Conservation (phyloP, 2,113 vertebrate genomes). For the Mellivora capensis region DNA sequence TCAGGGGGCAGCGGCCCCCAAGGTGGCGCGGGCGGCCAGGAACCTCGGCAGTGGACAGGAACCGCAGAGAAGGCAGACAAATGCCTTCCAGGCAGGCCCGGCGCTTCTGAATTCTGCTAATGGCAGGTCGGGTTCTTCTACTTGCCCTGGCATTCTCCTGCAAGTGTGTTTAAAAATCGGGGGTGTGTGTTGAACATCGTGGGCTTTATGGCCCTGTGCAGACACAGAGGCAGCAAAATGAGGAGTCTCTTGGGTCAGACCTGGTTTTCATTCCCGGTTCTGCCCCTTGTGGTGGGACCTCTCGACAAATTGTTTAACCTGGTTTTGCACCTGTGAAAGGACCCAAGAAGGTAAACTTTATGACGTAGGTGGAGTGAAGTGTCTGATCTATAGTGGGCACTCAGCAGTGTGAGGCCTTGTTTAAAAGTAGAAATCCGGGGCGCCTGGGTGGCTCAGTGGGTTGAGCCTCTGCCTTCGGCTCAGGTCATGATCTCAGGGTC, state of each 20-base stretch:
- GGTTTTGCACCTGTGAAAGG: not conserved
- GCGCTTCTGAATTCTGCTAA: constrained; percentile 64
- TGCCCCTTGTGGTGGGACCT: not conserved
- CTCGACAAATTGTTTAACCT: not conserved
- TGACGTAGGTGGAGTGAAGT: not conserved
- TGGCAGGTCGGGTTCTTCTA: not conserved
- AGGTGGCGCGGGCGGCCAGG: constrained; percentile 47
- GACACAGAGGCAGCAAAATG: not conserved
- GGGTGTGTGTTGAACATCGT: constrained; percentile 33
- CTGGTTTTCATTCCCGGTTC: not conserved
- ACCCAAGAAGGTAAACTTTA: not conserved
- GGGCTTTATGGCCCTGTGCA: not conserved
- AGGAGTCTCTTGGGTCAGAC: not conserved
- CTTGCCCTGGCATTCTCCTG: not conserved
- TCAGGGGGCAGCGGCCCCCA: constrained; percentile 43
- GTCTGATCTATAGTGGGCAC: not conserved
- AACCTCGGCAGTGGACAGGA: constrained; percentile 69
- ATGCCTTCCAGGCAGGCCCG: constrained; percentile 38
- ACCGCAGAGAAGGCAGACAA: constrained; percentile 65
- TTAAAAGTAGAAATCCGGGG: not conserved
- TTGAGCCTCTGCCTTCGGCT: too few relatives aligned
- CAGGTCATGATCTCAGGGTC: too few relatives aligned
- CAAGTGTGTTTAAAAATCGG: constrained; percentile 56
- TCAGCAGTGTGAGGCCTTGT: not conserved
- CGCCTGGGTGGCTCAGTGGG: too few relatives aligned